Conservation (phyloP, 2,113 vertebrate species). For the Tretioscincus oriximinensis region DNA sequence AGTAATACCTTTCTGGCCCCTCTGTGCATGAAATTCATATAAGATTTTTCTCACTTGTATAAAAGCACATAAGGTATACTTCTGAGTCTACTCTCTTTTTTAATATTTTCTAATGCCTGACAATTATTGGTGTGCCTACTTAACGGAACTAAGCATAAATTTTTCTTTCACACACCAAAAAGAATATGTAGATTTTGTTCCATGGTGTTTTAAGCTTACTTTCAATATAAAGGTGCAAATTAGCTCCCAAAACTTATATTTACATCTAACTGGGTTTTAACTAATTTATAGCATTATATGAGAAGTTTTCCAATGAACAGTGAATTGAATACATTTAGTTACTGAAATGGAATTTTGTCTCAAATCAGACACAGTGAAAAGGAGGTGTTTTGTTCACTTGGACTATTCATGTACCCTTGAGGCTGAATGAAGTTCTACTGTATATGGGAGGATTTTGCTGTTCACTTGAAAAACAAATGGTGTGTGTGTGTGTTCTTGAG, state of each 20-base stretch:
- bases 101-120: not conserved
- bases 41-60: too few relatives aligned
- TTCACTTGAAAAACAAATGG: not conserved
- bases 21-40: too few relatives aligned
- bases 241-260: not conserved
- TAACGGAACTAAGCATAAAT: not conserved
- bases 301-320: not conserved
- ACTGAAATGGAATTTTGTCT: not conserved
- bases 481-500: not conserved
- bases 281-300: not conserved
- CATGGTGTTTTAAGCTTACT: not conserved
- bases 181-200: not conserved
- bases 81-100: not conserved
- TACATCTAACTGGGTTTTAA: not conserved
- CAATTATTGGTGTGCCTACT: not conserved
- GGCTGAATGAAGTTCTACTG: not conserved
- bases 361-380: not conserved
- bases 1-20: too few relatives aligned
- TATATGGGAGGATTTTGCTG: not conserved
- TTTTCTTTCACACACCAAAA: constrained; percentile 16
- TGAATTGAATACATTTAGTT: not conserved
- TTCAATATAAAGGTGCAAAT: constrained; percentile 14
- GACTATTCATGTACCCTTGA: not conserved
- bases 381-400: not conserved
- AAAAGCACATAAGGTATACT: too few relatives aligned